These are phyloP conservation scores for Agrypnia vestita DNA, from an alignment of 1,140 invertebrate genomes.

Conservation along the genomic window DNA sequence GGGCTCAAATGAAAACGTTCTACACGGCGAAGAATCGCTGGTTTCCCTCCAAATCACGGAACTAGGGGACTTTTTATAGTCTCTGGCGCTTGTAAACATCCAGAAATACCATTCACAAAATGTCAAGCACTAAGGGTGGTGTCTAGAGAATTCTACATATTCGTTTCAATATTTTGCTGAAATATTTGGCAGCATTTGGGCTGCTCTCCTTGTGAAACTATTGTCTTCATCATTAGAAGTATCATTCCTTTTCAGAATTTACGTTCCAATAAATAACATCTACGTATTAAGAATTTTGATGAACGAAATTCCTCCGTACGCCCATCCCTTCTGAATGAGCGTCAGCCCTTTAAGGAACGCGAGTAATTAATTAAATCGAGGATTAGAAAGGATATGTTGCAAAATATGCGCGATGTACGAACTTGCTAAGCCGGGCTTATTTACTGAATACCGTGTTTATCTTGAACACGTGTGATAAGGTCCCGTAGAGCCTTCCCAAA, in stretches of 20 bases:
- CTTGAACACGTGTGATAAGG: constrained; percentile 24
- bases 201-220: too few relatives aligned
- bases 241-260: not conserved
- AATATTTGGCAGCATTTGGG: too few relatives aligned
- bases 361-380: constrained; percentile 4
- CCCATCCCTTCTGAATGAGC: not conserved
- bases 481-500: not conserved
- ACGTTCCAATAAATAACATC: constrained; percentile 32
- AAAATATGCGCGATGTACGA: constrained; percentile 14
- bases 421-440: constrained; percentile 27
- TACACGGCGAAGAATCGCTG: too few relatives aligned
- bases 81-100: too few relatives aligned
- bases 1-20: too few relatives aligned
- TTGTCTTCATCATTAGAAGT: not conserved
- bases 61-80: too few relatives aligned
- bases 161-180: too few relatives aligned
- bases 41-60: too few relatives aligned
- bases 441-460: not conserved
- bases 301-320: constrained; percentile 11
- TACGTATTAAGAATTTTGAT: constrained; percentile 14
- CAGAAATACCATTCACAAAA: too few relatives aligned
- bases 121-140: too few relatives aligned
- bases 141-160: too few relatives aligned
- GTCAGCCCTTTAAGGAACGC: not conserved
- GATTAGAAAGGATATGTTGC: constrained; percentile 18